A percentile compares a stretch with the other conserved stretches of the same genome.
Evolutionary conservation across 1,140 invertebrate species (phyloP).

Genomic region (Campoletis sonorensis): DNA sequence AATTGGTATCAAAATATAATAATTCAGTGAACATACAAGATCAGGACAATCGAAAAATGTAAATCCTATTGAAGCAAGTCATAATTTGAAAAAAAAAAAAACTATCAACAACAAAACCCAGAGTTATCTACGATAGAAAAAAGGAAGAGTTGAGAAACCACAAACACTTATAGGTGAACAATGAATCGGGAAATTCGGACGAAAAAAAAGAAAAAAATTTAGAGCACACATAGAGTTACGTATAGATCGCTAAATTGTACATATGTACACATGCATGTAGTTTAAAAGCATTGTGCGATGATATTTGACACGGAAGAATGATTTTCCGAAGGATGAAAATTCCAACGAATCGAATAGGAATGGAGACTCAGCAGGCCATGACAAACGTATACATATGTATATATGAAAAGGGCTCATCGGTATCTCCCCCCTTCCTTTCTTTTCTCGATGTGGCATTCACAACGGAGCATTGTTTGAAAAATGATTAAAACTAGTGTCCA

Average conservation of each 20-base stretch:
- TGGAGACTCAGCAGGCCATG: not conserved
- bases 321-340: conserved; percentile 32
- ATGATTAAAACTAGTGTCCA: conserved; percentile 23
- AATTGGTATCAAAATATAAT: too few species aligned
- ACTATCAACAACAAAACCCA: not conserved
- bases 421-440: not conserved
- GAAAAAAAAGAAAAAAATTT: not conserved
- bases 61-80: not conserved
- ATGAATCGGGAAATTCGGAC: not conserved
- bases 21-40: not conserved
- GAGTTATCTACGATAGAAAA: not conserved
- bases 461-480: conserved; percentile 22
- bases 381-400: too few species aligned
- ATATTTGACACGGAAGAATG: conserved; percentile 31
- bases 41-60: not conserved
- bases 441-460: not conserved
- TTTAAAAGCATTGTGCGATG: conserved; percentile 16
- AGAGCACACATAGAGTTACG: not conserved
- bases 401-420: too few species aligned
- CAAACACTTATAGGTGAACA: conserved; percentile 5
- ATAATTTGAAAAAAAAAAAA: not conserved
- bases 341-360: conserved; percentile 13
- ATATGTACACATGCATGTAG: conserved; percentile 1
- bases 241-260: not conserved
- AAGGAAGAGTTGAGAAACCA: not conserved